Conservation (phyloP, 1,140 invertebrate genomes). For the Trialeurodes vaporariorum region DNA sequence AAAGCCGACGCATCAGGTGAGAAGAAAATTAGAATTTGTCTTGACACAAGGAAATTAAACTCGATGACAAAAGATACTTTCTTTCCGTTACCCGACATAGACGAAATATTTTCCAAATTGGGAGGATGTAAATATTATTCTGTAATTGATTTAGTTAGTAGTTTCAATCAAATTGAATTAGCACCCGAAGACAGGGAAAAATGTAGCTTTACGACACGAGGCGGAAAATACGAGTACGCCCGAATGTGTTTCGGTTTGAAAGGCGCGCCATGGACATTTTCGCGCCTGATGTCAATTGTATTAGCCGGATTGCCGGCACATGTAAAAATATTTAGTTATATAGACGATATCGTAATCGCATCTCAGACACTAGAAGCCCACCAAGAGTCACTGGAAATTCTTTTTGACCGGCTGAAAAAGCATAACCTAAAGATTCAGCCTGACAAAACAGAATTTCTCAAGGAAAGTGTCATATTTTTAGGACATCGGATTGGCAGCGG, state of each 20-base stretch:
- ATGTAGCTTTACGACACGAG: background rate
- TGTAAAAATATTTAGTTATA: slow-evolving; percentile 18
- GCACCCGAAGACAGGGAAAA: background rate
- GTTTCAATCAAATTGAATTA: background rate
- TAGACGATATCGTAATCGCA: slow-evolving; percentile 21
- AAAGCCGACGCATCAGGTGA: slow-evolving; percentile 19
- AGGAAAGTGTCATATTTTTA: slow-evolving; percentile 27
- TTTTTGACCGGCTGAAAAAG: slow-evolving; percentile 10
- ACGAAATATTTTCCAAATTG: slow-evolving; percentile 35
- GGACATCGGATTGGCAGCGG: slow-evolving; percentile 32
- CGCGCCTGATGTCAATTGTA: slow-evolving; percentile 33
- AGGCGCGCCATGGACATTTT: slow-evolving; percentile 35
- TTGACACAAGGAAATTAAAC: slow-evolving; percentile 33
- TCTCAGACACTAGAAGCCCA: slow-evolving; percentile 9
- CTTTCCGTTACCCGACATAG: slow-evolving; percentile 42
- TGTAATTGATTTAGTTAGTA: background rate
- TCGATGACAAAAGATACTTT: slow-evolving; percentile 26
- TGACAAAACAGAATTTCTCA: slow-evolving; percentile 29
- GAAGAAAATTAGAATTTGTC: slow-evolving; percentile 29
- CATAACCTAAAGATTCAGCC: slow-evolving; percentile 20
- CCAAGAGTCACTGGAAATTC: slow-evolving; percentile 6
- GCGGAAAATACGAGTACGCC: slow-evolving; percentile 24
- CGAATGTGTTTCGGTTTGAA: slow-evolving; percentile 36
- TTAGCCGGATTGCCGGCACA: slow-evolving; percentile 23
- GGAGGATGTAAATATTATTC: slow-evolving; percentile 4